These are phyloP conservation scores for Nudaria mundana DNA, from an alignment of 2,888 invertebrate species.

Conservation along the genomic window DNA sequence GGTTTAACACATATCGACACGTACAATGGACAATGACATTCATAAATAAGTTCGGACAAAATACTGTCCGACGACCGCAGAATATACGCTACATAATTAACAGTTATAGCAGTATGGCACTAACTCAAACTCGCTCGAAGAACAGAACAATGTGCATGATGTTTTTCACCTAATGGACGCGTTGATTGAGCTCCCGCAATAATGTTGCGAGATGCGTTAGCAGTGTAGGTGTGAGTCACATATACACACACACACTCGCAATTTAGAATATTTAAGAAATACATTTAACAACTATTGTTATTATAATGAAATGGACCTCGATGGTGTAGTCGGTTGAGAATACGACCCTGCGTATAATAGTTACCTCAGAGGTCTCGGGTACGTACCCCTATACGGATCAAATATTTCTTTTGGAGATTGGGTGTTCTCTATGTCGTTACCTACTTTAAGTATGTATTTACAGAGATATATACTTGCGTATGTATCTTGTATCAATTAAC, in stretches of 20 bases:
- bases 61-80: slow-evolving; percentile 53
- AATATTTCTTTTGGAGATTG: too few relatives aligned
- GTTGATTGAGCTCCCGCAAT: slow-evolving; percentile 56
- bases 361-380: too few relatives aligned
- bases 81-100: slow-evolving; percentile 69
- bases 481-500: too few relatives aligned
- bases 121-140: slow-evolving; percentile 58
- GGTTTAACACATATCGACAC: slow-evolving; percentile 1
- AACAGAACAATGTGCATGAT: slow-evolving; percentile 64
- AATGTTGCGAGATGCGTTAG: slow-evolving; percentile 44
- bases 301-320: too few relatives aligned
- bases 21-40: slow-evolving; percentile 41
- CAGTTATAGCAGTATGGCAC: slow-evolving; percentile 66
- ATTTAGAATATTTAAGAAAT: too few relatives aligned
- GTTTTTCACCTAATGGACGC: slow-evolving; percentile 64
- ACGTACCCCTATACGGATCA: too few relatives aligned
- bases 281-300: too few relatives aligned
- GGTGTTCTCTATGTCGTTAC: too few relatives aligned
- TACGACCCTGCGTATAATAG: too few relatives aligned
- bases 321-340: too few relatives aligned
- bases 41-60: slow-evolving; percentile 63
- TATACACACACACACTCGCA: background rate
- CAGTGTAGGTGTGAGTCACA: slow-evolving; percentile 19
- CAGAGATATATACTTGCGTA: too few relatives aligned
- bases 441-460: too few relatives aligned